Evolutionary conservation across 2,888 invertebrate species (phyloP).

Genomic region (Eilema caniola): DNA sequence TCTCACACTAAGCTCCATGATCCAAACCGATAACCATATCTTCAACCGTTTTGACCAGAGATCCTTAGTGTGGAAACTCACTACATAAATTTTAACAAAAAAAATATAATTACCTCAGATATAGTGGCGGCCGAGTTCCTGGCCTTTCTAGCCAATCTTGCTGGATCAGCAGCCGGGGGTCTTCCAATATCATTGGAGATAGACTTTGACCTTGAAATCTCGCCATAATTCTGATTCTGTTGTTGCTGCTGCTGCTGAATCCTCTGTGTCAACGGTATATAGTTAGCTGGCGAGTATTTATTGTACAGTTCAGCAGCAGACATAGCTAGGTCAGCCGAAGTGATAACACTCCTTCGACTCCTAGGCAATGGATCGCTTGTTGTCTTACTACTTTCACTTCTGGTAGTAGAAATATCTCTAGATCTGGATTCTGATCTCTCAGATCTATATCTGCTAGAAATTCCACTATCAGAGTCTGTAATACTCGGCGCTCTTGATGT

Average conservation of each 20-base stretch:
- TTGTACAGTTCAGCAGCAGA: constrained; percentile 90
- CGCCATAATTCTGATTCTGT: constrained; percentile 71
- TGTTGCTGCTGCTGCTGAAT: constrained; percentile 70
- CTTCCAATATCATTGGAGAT: constrained; percentile 87
- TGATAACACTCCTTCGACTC: constrained; percentile 75
- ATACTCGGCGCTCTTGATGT: constrained; percentile 78
- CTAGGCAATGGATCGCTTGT: constrained; percentile 74
- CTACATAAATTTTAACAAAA: background rate
- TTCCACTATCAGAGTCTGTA: constrained; percentile 81
- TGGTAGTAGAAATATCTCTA: constrained; percentile 83
- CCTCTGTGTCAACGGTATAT: constrained; percentile 88
- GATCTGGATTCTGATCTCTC: constrained; percentile 85
- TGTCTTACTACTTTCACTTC: constrained; percentile 85
- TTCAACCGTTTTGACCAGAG: background rate
- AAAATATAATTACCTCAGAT: constrained; percentile 69
- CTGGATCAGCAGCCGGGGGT: constrained; percentile 74
- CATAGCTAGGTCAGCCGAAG: constrained; percentile 85
- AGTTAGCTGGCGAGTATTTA: constrained; percentile 92
- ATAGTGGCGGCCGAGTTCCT: constrained; percentile 76
- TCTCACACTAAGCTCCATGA: background rate
- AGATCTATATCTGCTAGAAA: constrained; percentile 71
- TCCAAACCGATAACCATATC: background rate
- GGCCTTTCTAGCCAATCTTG: constrained; percentile 68
- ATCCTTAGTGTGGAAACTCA: constrained; percentile 2
- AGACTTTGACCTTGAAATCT: constrained; percentile 85